These are phyloP conservation scores for Novumbra hubbsi DNA, from an alignment of 2,797 vertebrate genomes.

Conservation along the genomic window DNA sequence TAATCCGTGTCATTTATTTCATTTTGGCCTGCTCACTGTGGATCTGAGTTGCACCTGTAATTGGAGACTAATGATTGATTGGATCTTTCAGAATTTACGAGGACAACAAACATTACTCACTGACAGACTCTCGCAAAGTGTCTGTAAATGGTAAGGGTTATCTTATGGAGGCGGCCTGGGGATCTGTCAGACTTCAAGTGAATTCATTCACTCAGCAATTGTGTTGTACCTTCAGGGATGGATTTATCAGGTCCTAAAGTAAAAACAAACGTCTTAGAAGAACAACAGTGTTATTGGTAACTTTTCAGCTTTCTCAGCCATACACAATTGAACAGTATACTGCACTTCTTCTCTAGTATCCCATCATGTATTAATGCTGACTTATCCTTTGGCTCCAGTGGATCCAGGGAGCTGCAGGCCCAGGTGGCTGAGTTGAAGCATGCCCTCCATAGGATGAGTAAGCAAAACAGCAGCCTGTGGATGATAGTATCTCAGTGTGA, in stretches of 20 bases:
- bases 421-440: conserved; percentile 69
- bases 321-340: background rate
- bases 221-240: conserved; percentile 52
- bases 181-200: conserved; percentile 1
- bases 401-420: conserved; percentile 59
- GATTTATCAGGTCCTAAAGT: conserved; percentile 52
- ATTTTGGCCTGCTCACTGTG: background rate
- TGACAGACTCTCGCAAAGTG: conserved; percentile 45
- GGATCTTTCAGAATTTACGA: conserved; percentile 58
- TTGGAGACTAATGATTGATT: conserved; percentile 15
- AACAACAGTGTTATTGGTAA: conserved; percentile 65
- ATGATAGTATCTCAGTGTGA: conserved; percentile 72
- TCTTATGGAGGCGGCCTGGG: conserved; percentile 6
- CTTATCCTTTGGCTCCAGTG: conserved; percentile 49
- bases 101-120: conserved; percentile 42
- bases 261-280: conserved; percentile 55
- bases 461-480: conserved; percentile 72
- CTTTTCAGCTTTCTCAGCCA: conserved; percentile 35
- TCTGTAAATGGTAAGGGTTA: conserved; percentile 59
- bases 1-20: background rate
- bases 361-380: conserved; percentile 4
- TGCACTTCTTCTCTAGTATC: background rate
- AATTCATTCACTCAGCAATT: conserved; percentile 17
- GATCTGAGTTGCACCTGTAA: background rate
- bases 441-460: conserved; percentile 62